Base-by-base conservation (phyloP, 2,113 vertebrate species). In the Ciconia stormi region DNA sequence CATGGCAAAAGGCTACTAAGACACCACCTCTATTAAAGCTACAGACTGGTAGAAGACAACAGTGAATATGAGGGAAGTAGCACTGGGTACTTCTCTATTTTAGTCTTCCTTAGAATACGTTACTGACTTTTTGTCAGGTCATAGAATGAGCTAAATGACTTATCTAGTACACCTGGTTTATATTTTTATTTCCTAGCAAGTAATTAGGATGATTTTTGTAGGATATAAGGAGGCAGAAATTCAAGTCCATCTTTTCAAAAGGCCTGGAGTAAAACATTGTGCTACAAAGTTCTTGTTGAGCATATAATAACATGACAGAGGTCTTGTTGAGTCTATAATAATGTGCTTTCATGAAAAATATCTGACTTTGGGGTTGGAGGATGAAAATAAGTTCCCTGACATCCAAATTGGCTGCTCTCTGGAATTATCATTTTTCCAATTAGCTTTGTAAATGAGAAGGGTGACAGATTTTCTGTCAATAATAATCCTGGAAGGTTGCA, bases 91-190 rank as follows among this genome's bases (percentile, higher is more conserved):
- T n/a, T 63, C 36, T 63, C 21, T 52, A 3, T 47, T 82, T 84
- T 40, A 13, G 6, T 53, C 42, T 47, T 36, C n/a, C 18, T 50
- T 52, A 46, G 22, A 80, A 67, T n/a, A 62, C 15, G 7, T 5
- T 47, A 0, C 26, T 47, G 56, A 40, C 25, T 8, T 65, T 65
- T 74, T 87, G 14, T 5, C 22, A 74, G 36, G 19, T 22, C 20
- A 17, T 8, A 38, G 55, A 85, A 65, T 0, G 3, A 82, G 5
- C 10, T n/a, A 85, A 78, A 69, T 30, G 7, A 58, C 15, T 56
- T 78, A 32, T 42, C 10, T 40, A 32, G 17, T 29, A n/a, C 4
- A 44, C 5, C 1, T 2, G 0, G 2, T 47, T 42, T 7, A 18
- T 19, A n/a, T 17, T 46, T 40, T 29, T 7, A 14, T 67, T 79